A percentile compares a stretch with the other conserved stretches of the same genome.
phyloP scores from a whole-genome alignment of 2,888 invertebrate species.

The Cepaea hortensis region DNA sequence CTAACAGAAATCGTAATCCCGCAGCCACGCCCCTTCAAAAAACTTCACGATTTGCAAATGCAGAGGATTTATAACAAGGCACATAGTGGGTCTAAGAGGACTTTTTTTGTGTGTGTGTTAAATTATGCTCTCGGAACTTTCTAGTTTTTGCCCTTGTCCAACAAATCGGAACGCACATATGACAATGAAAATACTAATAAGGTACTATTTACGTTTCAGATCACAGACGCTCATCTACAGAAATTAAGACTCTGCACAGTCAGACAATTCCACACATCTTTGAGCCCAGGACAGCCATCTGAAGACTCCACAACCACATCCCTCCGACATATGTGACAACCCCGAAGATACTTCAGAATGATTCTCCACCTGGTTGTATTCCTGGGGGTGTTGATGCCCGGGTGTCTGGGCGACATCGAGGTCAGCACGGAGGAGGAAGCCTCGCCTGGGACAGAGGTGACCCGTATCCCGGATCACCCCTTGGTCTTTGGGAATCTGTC shows the following conservation, averaged over 20 bases:
- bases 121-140: too few relatives aligned
- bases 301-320: not conserved
- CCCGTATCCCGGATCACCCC: constrained; percentile 58
- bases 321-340: not conserved
- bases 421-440: constrained; percentile 56
- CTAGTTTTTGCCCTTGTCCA: too few relatives aligned
- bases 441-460: constrained; percentile 55
- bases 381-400: not conserved
- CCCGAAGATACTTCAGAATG: not conserved
- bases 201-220: too few relatives aligned
- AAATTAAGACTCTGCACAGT: not conserved
- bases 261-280: not conserved
- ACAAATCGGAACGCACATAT: too few relatives aligned
- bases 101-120: too few relatives aligned
- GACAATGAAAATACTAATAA: too few relatives aligned
- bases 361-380: not conserved
- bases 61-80: too few relatives aligned
- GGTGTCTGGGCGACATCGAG: constrained; percentile 36
- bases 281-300: not conserved
- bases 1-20: not conserved
- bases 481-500: constrained; percentile 57
- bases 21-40: not conserved
- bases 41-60: too few relatives aligned
- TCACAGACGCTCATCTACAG: not conserved
- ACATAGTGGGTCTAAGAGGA: too few relatives aligned